Conservation (phyloP, 2,888 invertebrate species). For the Cheilosia scutellata region DNA sequence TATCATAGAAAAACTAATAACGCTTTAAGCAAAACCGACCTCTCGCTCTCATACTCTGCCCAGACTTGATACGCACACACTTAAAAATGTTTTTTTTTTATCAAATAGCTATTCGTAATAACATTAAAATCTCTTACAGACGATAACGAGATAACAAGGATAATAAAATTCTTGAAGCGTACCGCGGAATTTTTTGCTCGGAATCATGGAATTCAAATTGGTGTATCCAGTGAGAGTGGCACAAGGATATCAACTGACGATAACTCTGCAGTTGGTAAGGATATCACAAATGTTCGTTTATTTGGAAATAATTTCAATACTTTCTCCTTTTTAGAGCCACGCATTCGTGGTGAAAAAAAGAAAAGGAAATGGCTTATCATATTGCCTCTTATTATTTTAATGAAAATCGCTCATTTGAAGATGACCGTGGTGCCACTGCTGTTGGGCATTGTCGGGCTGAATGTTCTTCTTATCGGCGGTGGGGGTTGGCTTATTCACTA, state of each 20-base stretch:
- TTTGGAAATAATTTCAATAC: not conserved
- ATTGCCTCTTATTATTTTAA: constrained; percentile 81
- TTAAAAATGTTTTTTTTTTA: not conserved
- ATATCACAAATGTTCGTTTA: not conserved
- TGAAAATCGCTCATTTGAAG: constrained; percentile 83
- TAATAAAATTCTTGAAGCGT: constrained; percentile 81
- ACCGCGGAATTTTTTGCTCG: constrained; percentile 81
- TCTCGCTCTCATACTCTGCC: not conserved
- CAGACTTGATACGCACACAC: not conserved
- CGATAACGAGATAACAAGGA: constrained; percentile 80
- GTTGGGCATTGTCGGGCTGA: constrained; percentile 81
- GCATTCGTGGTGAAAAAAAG: constrained; percentile 79
- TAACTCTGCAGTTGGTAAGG: constrained; percentile 79
- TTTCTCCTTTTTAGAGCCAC: constrained; percentile 76
- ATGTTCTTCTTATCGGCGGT: constrained; percentile 81
- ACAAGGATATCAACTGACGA: constrained; percentile 77
- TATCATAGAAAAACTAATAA: not conserved
- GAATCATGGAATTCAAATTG: constrained; percentile 81
- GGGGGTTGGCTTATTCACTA: constrained; percentile 82
- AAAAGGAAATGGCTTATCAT: constrained; percentile 81
- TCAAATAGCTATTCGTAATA: not conserved
- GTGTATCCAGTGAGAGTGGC: constrained; percentile 80
- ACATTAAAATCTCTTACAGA: constrained; percentile 76
- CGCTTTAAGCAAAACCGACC: not conserved
- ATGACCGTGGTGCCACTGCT: constrained; percentile 81